Evolutionary conservation across 92 coral and sea anemone species (phyloP), one percentile per base, ranked within the genome.

Genomic region (Porites rus): DNA sequence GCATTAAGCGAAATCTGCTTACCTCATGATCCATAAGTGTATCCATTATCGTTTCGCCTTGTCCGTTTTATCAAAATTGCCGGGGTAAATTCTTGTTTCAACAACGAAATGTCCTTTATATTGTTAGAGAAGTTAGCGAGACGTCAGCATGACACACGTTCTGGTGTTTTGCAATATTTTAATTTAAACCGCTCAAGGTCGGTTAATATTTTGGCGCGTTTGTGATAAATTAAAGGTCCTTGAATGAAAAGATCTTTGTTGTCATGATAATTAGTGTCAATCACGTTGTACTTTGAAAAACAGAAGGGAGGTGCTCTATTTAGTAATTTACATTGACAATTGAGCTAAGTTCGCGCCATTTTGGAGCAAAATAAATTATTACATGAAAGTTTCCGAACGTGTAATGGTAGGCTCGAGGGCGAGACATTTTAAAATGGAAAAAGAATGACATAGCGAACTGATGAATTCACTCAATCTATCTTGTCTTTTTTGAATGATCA

Each of bases 121-220:
- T 28, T 28, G 31, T 28, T 28, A 28, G 31, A 28, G 31, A 28
- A 28, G 31, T 28, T 28, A 28, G 61, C 38, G 12, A 73, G 56
- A 59, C 61, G 13, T 56, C 13, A 56, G 13, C 61, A 56, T 14
- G 25, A 61, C 61, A 28, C 50, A 51, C 50, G 46, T 56, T 22
- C 66, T 25, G 58, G 20, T 69, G 11, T 9, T 6, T 53, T 56
- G 16, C 38, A 10, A 69, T 6, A 17, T 22, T 52, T 51, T 0
- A 18, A 59, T 81, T 69, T 56, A 56, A 71, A 46, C 71, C 7
- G 71, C 43, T 81, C 31, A 81, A 81, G 70, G 77, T 71, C 85
- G 28, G 86, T 81, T 81, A 18, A 38, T 58, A 31, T 50, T 71
- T 81, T 81, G 69, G 77, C 86, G 86, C 86, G 54, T 19, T 81